Evolutionary conservation across 1,140 invertebrate genomes (phyloP).

Genomic region (Ctenoplectra terminalis): DNA sequence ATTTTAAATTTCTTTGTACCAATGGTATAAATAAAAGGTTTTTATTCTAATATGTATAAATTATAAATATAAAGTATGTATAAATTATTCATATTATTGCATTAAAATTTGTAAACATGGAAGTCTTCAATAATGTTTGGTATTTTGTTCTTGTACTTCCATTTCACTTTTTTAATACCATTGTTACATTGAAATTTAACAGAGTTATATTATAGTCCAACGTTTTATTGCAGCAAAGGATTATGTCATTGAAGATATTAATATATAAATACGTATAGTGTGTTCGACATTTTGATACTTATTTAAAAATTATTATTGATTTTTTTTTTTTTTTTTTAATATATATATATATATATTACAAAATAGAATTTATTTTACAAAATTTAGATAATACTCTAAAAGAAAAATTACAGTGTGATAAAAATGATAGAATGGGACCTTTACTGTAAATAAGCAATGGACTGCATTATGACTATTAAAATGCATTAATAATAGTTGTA

Average conservation of each 20-base stretch:
- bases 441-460: slow-evolving; percentile 71
- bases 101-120: neutral
- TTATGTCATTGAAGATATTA: slow-evolving; percentile 20
- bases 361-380: neutral
- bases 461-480: slow-evolving; percentile 68
- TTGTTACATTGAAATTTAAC: slow-evolving; percentile 70
- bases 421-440: slow-evolving; percentile 58
- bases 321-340: neutral
- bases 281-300: neutral
- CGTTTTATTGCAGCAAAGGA: slow-evolving; percentile 69
- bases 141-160: neutral
- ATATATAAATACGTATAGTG: slow-evolving; percentile 3
- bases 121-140: neutral
- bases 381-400: neutral
- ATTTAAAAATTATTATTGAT: neutral
- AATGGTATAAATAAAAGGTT: slow-evolving; percentile 64
- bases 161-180: slow-evolving; percentile 68
- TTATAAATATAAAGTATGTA: too few species aligned
- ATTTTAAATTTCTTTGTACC: slow-evolving; percentile 67
- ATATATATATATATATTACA: neutral
- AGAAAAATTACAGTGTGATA: slow-evolving; percentile 44
- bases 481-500: slow-evolving; percentile 63
- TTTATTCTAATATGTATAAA: slow-evolving; percentile 33
- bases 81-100: slow-evolving; percentile 24
- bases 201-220: slow-evolving; percentile 70